A percentile compares a stretch with the other conserved stretches of the same genome.
Conservation (phyloP, 2,797 vertebrate genomes). For the Falco biarmicus region DNA sequence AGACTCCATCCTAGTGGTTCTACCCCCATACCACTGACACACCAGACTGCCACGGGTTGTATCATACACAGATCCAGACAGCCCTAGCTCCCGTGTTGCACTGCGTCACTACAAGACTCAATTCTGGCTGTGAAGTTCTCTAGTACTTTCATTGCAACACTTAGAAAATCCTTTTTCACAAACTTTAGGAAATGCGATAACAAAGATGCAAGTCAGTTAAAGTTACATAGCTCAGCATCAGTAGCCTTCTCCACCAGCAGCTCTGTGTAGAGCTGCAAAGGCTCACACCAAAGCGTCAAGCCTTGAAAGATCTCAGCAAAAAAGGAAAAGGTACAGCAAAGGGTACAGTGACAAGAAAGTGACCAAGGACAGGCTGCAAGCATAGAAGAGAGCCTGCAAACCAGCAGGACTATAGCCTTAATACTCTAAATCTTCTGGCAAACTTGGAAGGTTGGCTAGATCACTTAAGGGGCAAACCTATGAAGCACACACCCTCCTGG, state of each 20-base stretch:
- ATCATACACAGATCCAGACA: neutral
- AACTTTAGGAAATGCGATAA: neutral
- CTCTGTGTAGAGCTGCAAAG: neutral
- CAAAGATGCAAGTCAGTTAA: neutral
- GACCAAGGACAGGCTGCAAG: neutral
- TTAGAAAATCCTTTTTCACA: neutral
- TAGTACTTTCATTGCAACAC: neutral
- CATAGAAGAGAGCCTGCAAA: neutral
- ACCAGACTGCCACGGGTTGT: neutral
- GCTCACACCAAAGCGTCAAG: neutral
- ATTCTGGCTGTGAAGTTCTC: neutral
- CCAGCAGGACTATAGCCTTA: neutral
- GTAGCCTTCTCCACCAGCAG: neutral
- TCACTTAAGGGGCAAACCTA: neutral
- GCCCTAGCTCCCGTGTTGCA: neutral
- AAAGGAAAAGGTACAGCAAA: neutral
- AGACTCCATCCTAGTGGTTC: neutral
- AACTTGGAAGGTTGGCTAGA: neutral
- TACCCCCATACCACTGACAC: rapidly evolving
- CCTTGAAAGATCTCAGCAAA: neutral
- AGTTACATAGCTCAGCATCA: neutral
- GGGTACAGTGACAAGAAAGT: neutral
- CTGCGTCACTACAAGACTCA: neutral
- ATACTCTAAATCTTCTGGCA: neutral
- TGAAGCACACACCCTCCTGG: neutral